A percentile compares a stretch with the other conserved stretches of the same genome.
Conservation (phyloP, 2,797 vertebrate species). For the Onychomys torridus region DNA sequence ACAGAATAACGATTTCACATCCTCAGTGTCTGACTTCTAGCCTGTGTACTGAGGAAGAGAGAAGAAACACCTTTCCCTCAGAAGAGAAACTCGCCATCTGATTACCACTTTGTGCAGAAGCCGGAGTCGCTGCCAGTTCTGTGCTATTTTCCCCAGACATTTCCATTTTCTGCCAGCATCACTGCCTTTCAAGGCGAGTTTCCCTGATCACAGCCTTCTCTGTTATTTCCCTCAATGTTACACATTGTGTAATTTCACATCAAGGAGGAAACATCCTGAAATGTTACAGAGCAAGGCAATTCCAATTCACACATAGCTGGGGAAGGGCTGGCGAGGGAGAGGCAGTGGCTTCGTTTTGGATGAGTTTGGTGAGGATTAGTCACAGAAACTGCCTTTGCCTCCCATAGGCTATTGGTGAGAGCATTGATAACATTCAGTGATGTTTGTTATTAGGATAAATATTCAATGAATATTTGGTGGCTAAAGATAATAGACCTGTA, state of each 20-base stretch:
- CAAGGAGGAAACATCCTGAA: constrained; percentile 38
- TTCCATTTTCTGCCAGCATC: constrained; percentile 63
- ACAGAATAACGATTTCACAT: constrained; percentile 59
- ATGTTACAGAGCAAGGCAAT: constrained; percentile 41
- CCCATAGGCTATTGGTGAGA: not conserved
- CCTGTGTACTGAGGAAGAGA: not conserved
- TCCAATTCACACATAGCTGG: constrained; percentile 33
- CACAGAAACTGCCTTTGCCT: not conserved
- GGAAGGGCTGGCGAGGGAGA: not conserved
- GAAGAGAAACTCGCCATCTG: constrained; percentile 72
- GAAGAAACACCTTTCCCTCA: constrained; percentile 38
- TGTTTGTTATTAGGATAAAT: not conserved
- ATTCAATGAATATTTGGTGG: not conserved
- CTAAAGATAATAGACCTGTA: not conserved
- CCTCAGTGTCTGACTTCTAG: constrained; percentile 38
- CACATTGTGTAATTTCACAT: constrained; percentile 18
- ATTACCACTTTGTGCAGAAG: not conserved
- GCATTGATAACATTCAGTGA: not conserved
- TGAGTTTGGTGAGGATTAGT: constrained; percentile 19
- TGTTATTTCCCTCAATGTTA: constrained; percentile 47
- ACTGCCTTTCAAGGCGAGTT: constrained; percentile 41
- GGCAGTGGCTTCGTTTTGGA: not conserved
- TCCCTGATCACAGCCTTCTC: constrained; percentile 52
- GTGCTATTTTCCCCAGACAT: constrained; percentile 32
- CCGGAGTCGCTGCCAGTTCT: constrained; percentile 64